These are phyloP conservation scores for Addax nasomaculatus DNA, from an alignment of 2,113 vertebrate species.

Conservation along the genomic window DNA sequence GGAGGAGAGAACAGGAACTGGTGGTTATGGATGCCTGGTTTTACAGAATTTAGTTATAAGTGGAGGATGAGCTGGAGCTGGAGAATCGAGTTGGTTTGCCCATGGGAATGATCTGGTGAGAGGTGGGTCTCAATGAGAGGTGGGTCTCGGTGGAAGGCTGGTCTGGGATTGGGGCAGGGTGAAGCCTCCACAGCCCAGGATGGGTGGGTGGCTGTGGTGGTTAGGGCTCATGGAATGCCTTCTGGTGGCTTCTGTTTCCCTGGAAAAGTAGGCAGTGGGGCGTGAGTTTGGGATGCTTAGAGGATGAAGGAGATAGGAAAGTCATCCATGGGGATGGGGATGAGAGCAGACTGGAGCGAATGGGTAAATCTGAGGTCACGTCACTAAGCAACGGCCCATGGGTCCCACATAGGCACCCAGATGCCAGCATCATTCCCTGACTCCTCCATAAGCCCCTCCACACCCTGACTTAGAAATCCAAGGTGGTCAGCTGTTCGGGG, in stretches of 20 bases:
- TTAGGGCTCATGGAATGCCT: background rate
- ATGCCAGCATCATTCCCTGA: no score
- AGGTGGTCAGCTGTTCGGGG: background rate
- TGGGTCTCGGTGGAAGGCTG: background rate
- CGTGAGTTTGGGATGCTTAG: background rate
- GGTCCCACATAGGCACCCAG: background rate
- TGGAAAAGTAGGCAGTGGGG: background rate
- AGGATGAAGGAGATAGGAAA: background rate
- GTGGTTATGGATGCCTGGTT: background rate
- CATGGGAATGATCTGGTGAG: fast-evolving
- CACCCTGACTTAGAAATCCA: background rate
- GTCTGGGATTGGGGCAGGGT: background rate
- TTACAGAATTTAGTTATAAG: background rate
- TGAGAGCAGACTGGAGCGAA: fast-evolving
- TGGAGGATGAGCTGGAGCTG: background rate
- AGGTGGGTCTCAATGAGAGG: background rate
- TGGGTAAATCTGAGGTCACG: no score
- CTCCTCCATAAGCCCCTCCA: background rate
- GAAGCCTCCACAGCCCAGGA: background rate
- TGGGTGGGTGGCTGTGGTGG: background rate
- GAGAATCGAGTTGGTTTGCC: fast-evolving
- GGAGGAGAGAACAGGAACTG: background rate
- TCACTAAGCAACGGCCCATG: background rate
- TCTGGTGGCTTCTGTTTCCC: background rate
- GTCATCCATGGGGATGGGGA: fast-evolving